Evolutionary conservation across 2,888 invertebrate genomes (phyloP), one percentile per base, ranked within the genome.

Genomic region (Agrypnus murinus): DNA sequence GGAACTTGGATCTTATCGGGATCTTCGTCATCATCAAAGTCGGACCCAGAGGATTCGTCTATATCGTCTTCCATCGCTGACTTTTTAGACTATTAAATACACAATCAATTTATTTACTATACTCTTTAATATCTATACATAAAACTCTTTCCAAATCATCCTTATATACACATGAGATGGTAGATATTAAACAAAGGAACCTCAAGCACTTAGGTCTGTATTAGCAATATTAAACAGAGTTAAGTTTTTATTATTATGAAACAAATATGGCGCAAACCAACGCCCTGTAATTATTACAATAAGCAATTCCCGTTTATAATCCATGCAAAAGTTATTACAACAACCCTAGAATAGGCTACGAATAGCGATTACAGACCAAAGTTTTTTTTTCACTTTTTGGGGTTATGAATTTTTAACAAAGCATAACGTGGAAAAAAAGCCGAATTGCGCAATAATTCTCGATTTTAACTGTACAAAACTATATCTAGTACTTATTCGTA

Each of bases 1-100:
- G 95, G 95, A 48, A 96, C 95, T 90, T 95, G 94, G 86, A 95
- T 92, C 87, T 93, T 95, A 85, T 96, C 96, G 67, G 96, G 96
- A 88, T 96, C 96, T 79, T 94, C 95, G 84, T 95, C 95, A 79
- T 95, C 94, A 83, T 94, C 94, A 81, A 94, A 94, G 83, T 94
- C 94, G 36, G 90, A 90, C 48, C 89, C 90, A 43, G 89, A 89
- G 73, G 89, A 87, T 77, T 89, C 88, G 71, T 87, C 87, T 68
- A 84, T 82, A 74, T 89, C 85, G 65, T 84, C 85, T 45, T 83
- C 84, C 81, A 84, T 84, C 69, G 77, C 76, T 67, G 77, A 65
- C 65, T 82, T 81, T 76, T 84, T 83, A 64, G 81, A 81, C 81
- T 83, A 75, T 75, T 74, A 15, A 3, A 40, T 3, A 36, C 31